Evolutionary conservation across 2,888 invertebrate species (phyloP).

Genomic region (Pollenia labialis): DNA sequence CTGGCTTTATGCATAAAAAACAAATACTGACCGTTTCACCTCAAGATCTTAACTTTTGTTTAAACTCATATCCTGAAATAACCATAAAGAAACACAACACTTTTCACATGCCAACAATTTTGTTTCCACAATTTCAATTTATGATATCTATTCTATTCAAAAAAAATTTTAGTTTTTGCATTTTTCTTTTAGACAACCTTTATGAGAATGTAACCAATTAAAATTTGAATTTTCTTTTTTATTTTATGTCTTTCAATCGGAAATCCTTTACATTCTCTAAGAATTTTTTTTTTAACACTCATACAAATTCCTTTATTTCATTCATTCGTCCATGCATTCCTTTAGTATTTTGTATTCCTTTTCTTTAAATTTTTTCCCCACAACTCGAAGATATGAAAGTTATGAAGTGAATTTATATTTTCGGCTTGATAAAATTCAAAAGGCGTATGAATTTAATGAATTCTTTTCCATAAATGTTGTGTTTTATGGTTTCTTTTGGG

Average conservation of each 20-base stretch:
- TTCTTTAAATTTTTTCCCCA: conserved; percentile 14
- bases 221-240: conserved; percentile 34
- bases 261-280: conserved; percentile 52
- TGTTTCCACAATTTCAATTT: conserved; percentile 20
- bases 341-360: conserved; percentile 16
- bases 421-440: conserved; percentile 59
- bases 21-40: too few relatives aligned
- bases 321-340: neutral
- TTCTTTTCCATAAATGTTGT: conserved; percentile 56
- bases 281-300: conserved; percentile 34
- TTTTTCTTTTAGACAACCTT: neutral
- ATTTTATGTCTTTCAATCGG: conserved; percentile 35
- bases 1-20: too few relatives aligned
- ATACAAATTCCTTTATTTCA: conserved; percentile 27
- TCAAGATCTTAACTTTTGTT: too few relatives aligned
- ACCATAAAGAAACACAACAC: neutral
- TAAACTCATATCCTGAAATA: too few relatives aligned
- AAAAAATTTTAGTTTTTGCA: neutral
- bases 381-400: conserved; percentile 10
- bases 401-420: conserved; percentile 36
- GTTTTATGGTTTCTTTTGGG: conserved; percentile 39
- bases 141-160: neutral
- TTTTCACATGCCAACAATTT: neutral
- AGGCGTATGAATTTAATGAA: conserved; percentile 65
- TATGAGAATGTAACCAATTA: conserved; percentile 50